Base-by-base conservation (phyloP, 2,888 invertebrate species). In the Apomyelois bistriatella region DNA sequence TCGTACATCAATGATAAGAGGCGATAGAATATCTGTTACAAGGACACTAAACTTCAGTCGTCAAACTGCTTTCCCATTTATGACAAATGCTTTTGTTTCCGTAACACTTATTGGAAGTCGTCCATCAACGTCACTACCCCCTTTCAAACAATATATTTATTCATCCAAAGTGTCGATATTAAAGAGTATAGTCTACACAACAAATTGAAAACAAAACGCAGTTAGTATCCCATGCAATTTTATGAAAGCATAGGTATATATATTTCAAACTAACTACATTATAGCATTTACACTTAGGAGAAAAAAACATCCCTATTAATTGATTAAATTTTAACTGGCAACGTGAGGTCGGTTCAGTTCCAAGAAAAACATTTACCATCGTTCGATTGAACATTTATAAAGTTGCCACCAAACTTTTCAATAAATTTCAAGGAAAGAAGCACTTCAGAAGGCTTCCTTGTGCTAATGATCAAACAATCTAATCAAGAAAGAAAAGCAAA, bases 61-160 rank as follows among this genome's bases (percentile, higher is more conserved):
- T 22, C 36, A 16, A 22, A 38, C 49, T 38, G 38, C 30, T 49
- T 38, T 38, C 12, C 28, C 28, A 49, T 49, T 49, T 36, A 40
- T 12, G 28, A 49, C 30, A 37, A 48, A 49, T 13, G 49, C 37
- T 15, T 15, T 38, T 38, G 30, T 49, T 40, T 49, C 40, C 52
- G 40, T 52, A 60, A 58, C 54, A 8, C 56, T 56, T 58, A 53
- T 62, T 57, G 56, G 40, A 51, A 48, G 56, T 58, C 59, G 55
- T 63, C 58, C 58, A 58, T 63, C 63, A 63, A 61, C 46, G 61
- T 63, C 62, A 43, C 52, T 47, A 28, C 36, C 49, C 53, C 47
- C 32, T 48, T 52, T 40, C 57, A 56, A 57, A 58, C 55, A 58
- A 58, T 53, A 52, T 52, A 52, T 47, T 50, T 52, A 48, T 43